Evolutionary conservation across 2,888 invertebrate genomes (phyloP).

Genomic region (Stenolophus ochropezus): DNA sequence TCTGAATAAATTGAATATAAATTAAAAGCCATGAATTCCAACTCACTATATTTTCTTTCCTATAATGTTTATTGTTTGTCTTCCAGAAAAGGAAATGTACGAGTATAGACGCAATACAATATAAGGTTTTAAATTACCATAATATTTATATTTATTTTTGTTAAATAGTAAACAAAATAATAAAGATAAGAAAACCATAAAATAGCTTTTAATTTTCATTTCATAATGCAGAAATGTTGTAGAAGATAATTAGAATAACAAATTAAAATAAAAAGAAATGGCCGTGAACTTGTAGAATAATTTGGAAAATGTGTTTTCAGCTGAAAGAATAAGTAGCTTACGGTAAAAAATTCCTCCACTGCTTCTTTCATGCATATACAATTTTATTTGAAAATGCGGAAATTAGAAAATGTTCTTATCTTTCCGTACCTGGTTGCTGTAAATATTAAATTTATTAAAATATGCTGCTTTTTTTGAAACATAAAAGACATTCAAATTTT

Average conservation of each 20-base stretch:
- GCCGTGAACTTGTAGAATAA: background rate
- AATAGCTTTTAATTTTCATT: too few relatives aligned
- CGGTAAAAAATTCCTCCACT: background rate
- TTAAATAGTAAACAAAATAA: too few relatives aligned
- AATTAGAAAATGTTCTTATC: constrained; percentile 49
- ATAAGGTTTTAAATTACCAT: too few relatives aligned
- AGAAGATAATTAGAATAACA: background rate
- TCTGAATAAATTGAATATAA: too few relatives aligned
- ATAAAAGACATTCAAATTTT: constrained; percentile 25
- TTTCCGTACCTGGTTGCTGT: constrained; percentile 19
- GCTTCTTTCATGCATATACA: constrained; percentile 39
- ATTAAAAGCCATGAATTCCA: too few relatives aligned
- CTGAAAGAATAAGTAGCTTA: constrained; percentile 5
- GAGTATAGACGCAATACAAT: too few relatives aligned
- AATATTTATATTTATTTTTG: too few relatives aligned
- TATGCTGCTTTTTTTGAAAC: constrained; percentile 26
- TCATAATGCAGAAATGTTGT: background rate
- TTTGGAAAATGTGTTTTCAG: constrained; percentile 1
- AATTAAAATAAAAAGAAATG: constrained; percentile 17
- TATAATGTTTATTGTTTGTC: too few relatives aligned
- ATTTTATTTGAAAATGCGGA: constrained; percentile 42
- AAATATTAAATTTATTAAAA: constrained; percentile 48
- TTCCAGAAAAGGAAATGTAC: too few relatives aligned
- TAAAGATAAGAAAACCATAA: too few relatives aligned
- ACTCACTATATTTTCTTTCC: too few relatives aligned